Evolutionary conservation across 2,113 vertebrate species (phyloP).

Genomic region (Grus americana): DNA sequence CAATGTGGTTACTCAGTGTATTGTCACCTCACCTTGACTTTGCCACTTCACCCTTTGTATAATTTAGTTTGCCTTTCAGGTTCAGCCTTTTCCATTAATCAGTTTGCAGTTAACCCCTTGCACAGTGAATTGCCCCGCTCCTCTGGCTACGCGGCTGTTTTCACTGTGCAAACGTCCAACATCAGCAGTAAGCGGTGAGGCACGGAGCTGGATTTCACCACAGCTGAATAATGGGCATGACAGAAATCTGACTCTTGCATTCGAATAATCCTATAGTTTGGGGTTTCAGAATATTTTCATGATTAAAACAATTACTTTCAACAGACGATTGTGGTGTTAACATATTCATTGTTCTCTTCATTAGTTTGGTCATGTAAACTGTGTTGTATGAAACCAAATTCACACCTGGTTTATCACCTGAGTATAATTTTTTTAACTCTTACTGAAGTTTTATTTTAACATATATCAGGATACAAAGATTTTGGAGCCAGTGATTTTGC

Average conservation of each 20-base stretch:
- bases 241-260: neutral
- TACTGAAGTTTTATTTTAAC: neutral
- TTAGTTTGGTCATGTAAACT: neutral
- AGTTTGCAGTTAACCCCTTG: neutral
- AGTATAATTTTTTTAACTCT: neutral
- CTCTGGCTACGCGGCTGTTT: rapidly evolving
- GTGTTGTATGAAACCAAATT: neutral
- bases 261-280: neutral
- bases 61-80: neutral
- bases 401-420: neutral
- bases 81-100: neutral
- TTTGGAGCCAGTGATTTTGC: constrained; percentile 16
- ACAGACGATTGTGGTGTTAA: rapidly evolving
- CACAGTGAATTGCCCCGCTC: neutral
- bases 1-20: neutral
- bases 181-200: rapidly evolving
- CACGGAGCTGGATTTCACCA: neutral
- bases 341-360: neutral
- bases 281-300: neutral
- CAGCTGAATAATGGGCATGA: neutral
- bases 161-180: neutral
- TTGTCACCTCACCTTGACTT: neutral
- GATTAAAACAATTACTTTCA: neutral
- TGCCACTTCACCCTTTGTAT: neutral
- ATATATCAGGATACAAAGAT: neutral